Evolutionary conservation across 2,888 invertebrate genomes (phyloP), one percentile per base, ranked within the genome.

Genomic region (Sabatieria punctata): DNA sequence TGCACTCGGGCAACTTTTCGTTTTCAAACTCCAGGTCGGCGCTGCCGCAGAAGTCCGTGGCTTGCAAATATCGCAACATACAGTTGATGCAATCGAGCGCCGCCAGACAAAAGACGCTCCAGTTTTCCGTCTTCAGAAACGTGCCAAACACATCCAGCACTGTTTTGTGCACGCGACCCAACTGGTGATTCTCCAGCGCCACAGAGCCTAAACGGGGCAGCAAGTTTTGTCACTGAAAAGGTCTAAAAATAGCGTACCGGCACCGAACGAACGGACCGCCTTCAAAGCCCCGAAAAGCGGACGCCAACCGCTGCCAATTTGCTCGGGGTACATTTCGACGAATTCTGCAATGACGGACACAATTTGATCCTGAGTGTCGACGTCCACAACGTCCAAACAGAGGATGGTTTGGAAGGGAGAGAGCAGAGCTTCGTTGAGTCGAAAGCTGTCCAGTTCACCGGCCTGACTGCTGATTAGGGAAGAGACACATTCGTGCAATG

Each of bases 301-400:
- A 45, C 91, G 74, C 93, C 93, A 95, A 0, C 93, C 93, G 0
- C 88, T 89, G 54, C 84, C 77, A 37, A 93, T 86, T 71, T 91
- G 88, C 50, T 82, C 80, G 57, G 85, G 75, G 65, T 85, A 88
- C 0, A 85, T 85, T 68, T 91, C 89, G 0, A 95, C 91, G 58
- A 93, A 85, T 68, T 89, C 89, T 66, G 89, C 89, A 41, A 93
- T 78, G 57, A 86, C 88, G 46, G 85, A 84, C 39, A 93, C 85
- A 57, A 95, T 86, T 81, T 85, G 70, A 58, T 76, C 75, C 73
- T 88, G 86, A 36, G 89, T 85, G 67, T 93, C 91, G 49, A 80
- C 77, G 66, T 89, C 88, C 65, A 89, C 89, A 11, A 86, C 73
- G 64, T 93, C 91, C 60, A 89, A 75, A 64, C 88, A 89, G 1